These are phyloP conservation scores for Myathropa florea DNA, from an alignment of 2,888 invertebrate species.

Conservation along the genomic window DNA sequence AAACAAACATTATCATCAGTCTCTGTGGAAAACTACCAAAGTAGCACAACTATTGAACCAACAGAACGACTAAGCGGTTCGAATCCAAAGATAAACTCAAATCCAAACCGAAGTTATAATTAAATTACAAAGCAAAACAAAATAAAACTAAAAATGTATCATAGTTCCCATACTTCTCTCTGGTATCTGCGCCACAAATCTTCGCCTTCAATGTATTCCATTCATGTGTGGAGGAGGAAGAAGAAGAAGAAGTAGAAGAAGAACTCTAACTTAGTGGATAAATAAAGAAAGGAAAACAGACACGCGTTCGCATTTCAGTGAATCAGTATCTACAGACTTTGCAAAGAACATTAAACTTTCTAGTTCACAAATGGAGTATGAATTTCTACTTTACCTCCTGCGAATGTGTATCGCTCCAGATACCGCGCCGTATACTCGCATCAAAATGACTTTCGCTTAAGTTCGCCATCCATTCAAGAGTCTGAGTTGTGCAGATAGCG, in stretches of 20 bases:
- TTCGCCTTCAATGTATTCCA: neutral
- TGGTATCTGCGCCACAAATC: conserved; percentile 32
- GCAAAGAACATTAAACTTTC: conserved; percentile 52
- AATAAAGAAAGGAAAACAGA: conserved; percentile 32
- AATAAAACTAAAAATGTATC: conserved; percentile 8
- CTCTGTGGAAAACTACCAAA: neutral
- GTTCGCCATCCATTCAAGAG: neutral
- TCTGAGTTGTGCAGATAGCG: too few species aligned
- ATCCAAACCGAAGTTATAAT: conserved; percentile 1
- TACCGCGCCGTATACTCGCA: conserved; percentile 29
- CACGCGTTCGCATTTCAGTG: conserved; percentile 26
- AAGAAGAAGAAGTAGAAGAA: neutral
- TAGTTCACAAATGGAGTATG: conserved; percentile 28
- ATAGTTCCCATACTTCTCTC: conserved; percentile 14
- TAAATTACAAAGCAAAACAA: neutral
- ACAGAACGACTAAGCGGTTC: conserved; percentile 5
- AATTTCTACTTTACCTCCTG: conserved; percentile 31
- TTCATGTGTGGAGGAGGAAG: neutral
- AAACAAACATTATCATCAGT: neutral
- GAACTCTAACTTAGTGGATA: neutral
- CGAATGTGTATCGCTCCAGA: conserved; percentile 39
- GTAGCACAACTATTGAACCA: neutral
- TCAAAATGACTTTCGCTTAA: neutral
- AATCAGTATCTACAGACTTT: conserved; percentile 19
- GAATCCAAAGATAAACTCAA: neutral